Conservation (phyloP, 2,113 vertebrate genomes). For the Pygoscelis antarcticus region DNA sequence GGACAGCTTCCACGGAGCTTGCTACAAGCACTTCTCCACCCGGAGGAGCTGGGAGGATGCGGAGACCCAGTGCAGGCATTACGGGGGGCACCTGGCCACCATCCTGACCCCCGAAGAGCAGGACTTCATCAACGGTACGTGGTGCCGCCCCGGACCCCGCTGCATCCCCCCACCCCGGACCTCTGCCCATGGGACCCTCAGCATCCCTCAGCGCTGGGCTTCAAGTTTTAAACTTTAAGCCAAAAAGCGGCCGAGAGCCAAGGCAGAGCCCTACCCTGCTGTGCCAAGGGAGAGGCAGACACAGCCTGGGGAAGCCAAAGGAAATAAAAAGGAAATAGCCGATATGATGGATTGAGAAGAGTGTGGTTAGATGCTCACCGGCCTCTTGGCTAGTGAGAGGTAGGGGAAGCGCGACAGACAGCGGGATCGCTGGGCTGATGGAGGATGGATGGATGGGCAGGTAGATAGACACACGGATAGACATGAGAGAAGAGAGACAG, state of each 20-base stretch:
- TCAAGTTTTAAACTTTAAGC: too few species aligned
- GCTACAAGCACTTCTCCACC: conserved; percentile 87
- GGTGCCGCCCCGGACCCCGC: accelerated
- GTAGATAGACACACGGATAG: accelerated
- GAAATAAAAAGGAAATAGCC: neutral
- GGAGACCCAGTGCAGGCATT: conserved; percentile 84
- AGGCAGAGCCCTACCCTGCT: neutral
- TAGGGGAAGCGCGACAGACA: accelerated
- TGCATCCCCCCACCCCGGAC: too few species aligned
- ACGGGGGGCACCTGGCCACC: conserved; percentile 87
- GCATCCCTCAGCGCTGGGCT: neutral
- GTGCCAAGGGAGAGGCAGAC: too few species aligned
- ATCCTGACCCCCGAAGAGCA: conserved; percentile 91
- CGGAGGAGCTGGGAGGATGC: conserved; percentile 92
- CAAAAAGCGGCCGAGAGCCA: neutral
- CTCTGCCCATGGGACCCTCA: neutral
- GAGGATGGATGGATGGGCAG: neutral
- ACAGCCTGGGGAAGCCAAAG: neutral
- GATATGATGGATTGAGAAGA: accelerated
- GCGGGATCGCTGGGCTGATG: neutral
- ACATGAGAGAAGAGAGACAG: accelerated
- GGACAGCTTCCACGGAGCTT: conserved; percentile 90
- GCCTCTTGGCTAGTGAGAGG: neutral
- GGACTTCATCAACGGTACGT: conserved; percentile 87
- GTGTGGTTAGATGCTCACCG: neutral